Percentiles rank a stretch among this genome's conserved stretches.
These are phyloP conservation scores for Pentamera pediparva DNA, from an alignment of 53 echinoderm and acorn worm species.

Conservation along the genomic window DNA sequence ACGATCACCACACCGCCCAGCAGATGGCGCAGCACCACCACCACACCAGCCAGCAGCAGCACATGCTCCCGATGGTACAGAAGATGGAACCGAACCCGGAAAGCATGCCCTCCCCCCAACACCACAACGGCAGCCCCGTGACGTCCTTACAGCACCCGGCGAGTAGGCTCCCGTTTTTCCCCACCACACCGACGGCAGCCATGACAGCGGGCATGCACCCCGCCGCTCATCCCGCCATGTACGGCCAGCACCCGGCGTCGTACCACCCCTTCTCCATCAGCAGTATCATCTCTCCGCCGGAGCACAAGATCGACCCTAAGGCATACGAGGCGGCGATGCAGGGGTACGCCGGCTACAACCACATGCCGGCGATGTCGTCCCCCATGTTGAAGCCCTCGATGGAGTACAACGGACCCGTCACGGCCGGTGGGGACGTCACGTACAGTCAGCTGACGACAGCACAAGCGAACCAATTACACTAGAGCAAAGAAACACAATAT, in stretches of 20 bases:
- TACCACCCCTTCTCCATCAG: slow-evolving; percentile 90
- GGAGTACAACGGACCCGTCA: slow-evolving; percentile 80
- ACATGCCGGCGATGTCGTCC: slow-evolving; percentile 74
- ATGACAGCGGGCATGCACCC: slow-evolving; percentile 73
- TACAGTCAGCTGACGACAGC: slow-evolving; percentile 95
- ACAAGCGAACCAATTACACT: slow-evolving; percentile 52
- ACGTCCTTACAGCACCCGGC: slow-evolving; percentile 72
- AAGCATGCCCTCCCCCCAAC: slow-evolving; percentile 64
- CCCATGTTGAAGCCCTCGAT: slow-evolving; percentile 75
- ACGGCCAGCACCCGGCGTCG: slow-evolving; percentile 84
- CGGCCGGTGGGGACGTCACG: slow-evolving; percentile 73
- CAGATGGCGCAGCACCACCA: slow-evolving; percentile 47
- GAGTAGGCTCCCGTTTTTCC: slow-evolving; percentile 50
- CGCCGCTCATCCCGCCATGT: slow-evolving; percentile 50
- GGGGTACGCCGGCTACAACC: slow-evolving; percentile 79
- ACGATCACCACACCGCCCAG: slow-evolving; percentile 22
- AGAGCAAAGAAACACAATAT: too few species aligned
- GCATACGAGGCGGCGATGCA: slow-evolving; percentile 61
- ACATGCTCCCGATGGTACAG: slow-evolving; percentile 41
- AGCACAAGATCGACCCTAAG: slow-evolving; percentile 96
- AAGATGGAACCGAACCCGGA: slow-evolving; percentile 54
- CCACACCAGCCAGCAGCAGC: slow-evolving; percentile 56
- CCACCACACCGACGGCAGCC: slow-evolving; percentile 58
- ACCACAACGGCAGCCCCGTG: slow-evolving; percentile 58
- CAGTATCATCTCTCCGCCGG: slow-evolving; percentile 81